These are phyloP conservation scores for Pyrochroa serraticornis DNA, from an alignment of 2,888 invertebrate species.

Conservation along the genomic window DNA sequence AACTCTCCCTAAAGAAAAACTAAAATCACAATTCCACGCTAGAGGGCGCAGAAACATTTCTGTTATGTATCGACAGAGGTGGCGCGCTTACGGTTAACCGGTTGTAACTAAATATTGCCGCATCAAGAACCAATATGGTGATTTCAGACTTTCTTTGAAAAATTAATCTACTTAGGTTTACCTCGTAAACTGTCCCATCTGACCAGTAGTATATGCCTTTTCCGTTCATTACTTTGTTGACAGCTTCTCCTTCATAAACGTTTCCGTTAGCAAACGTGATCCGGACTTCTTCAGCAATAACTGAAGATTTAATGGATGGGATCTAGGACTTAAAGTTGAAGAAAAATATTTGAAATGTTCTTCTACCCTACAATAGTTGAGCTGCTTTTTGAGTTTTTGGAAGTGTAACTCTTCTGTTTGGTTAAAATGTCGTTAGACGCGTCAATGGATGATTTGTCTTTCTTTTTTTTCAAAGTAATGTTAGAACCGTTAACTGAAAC, in stretches of 20 bases:
- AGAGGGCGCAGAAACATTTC: too few relatives aligned
- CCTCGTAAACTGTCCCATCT: conserved; percentile 64
- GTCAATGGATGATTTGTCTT: conserved; percentile 1
- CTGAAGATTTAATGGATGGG: conserved; percentile 41
- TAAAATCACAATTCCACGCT: too few relatives aligned
- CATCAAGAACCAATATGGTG: too few relatives aligned
- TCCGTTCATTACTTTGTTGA: conserved; percentile 65
- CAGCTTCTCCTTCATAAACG: conserved; percentile 62
- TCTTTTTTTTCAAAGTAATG: conserved; percentile 23
- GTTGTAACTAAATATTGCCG: too few relatives aligned
- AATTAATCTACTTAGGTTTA: too few relatives aligned
- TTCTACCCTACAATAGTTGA: conserved; percentile 17
- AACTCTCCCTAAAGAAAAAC: conserved; percentile 67
- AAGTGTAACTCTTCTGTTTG: background rate
- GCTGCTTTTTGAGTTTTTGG: background rate
- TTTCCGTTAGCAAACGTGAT: conserved; percentile 65
- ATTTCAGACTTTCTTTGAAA: too few relatives aligned
- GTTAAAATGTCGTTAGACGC: background rate
- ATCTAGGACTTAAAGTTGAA: too few relatives aligned
- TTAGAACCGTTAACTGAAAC: conserved; percentile 26
- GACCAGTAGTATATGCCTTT: conserved; percentile 65
- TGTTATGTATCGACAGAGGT: too few relatives aligned
- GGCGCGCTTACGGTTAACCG: too few relatives aligned
- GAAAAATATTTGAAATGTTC: too few relatives aligned
- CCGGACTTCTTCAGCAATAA: conserved; percentile 50